Evolutionary conservation across 1,140 invertebrate genomes (phyloP).

Genomic region (Drosophila kepulauana): DNA sequence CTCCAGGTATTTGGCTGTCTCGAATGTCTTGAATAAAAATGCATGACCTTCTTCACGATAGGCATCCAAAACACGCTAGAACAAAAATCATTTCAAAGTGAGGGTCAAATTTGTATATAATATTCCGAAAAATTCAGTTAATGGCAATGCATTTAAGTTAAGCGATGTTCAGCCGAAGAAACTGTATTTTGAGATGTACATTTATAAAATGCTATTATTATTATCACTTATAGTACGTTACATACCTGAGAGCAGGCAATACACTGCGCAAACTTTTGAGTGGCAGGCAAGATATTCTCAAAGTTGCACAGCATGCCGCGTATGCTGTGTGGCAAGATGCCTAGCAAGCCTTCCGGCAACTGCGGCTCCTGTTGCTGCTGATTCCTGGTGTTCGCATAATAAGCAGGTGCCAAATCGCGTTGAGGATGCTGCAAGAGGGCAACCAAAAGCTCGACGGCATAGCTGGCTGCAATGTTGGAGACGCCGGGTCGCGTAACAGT

Average conservation of each 20-base stretch:
- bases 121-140: no score
- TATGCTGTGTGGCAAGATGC: conserved; percentile 96
- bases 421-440: conserved; percentile 94
- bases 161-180: no score
- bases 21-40: conserved; percentile 94
- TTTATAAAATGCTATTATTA: no score
- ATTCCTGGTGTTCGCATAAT: conserved; percentile 84
- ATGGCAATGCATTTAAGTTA: no score
- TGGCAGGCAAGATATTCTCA: conserved; percentile 92
- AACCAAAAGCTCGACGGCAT: conserved; percentile 96
- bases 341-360: conserved; percentile 89
- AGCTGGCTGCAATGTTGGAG: conserved; percentile 94
- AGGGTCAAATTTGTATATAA: no score
- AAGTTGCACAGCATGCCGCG: conserved; percentile 94
- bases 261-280: conserved; percentile 94
- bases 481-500: conserved; percentile 98
- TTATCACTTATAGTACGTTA: no score
- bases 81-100: neutral
- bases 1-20: conserved; percentile 94
- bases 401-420: conserved; percentile 89
- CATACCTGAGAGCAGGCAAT: conserved; percentile 93
- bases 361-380: conserved; percentile 70
- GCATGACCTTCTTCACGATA: conserved; percentile 87
- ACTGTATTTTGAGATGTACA: no score
- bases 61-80: conserved; percentile 64